A percentile compares a stretch with the other conserved stretches of the same genome.
Conservation (phyloP, 1,140 invertebrate species). For the Conopomorpha cramerella region DNA sequence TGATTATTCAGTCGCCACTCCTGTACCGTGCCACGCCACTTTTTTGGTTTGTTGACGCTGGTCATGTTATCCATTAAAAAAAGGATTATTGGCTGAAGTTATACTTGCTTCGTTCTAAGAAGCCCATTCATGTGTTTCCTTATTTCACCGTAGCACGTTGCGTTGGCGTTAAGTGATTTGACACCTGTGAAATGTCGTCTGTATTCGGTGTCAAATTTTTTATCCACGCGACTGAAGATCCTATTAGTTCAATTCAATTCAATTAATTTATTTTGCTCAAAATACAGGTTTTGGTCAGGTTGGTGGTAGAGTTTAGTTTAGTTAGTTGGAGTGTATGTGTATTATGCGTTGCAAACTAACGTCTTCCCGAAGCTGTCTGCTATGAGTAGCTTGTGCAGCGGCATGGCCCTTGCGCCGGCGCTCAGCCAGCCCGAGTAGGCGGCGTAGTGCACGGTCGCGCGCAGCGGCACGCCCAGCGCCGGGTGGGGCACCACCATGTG, state of each 20-base stretch:
- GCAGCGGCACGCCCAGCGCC: constrained; percentile 72
- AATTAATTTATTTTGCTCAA: not conserved
- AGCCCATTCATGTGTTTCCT: no score
- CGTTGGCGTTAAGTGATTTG: no score
- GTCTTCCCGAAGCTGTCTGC: constrained; percentile 84
- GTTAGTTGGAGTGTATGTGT: not conserved
- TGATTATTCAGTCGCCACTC: no score
- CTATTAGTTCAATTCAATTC: not conserved
- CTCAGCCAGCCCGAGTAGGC: constrained; percentile 91
- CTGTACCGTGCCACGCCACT: no score
- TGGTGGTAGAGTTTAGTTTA: no score
- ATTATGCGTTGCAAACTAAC: constrained; percentile 42
- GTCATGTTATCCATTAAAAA: no score
- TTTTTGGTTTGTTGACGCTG: no score
- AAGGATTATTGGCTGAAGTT: no score
- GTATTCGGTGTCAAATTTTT: no score
- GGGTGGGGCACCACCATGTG: constrained; percentile 88
- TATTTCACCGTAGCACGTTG: no score
- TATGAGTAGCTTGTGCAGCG: constrained; percentile 81
- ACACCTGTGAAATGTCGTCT: no score
- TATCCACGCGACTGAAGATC: not conserved
- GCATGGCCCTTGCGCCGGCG: constrained; percentile 78
- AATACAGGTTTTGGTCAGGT: not conserved
- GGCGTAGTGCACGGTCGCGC: constrained; percentile 79
- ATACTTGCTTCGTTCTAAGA: no score